Evolutionary conservation across 2,113 vertebrate species (phyloP), one percentile per base, ranked within the genome.

Genomic region (Dissostichus mawsoni): DNA sequence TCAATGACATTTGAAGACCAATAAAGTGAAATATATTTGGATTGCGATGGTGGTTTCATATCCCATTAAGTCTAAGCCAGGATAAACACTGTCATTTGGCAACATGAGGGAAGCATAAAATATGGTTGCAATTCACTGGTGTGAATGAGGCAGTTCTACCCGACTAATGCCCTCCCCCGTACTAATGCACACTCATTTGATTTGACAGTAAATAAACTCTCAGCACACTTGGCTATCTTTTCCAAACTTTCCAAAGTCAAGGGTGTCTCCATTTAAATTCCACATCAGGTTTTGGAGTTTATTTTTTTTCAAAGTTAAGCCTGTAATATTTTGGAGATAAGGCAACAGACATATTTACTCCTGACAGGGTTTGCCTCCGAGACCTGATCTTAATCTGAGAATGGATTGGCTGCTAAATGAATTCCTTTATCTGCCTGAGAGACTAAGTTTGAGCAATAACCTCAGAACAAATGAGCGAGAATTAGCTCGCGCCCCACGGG

Each of bases 361-460:
- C 83, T 45, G 80, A 78, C 77, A 10, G 80, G 59, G 53, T 59
- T 66, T 63, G 90, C 86, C 85, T 82, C 76, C 1, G 76, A 90
- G 87, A 89, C 81, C 70, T 81, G 92, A 94, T 92, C 74, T 50
- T 70, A 87, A 92, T 93, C 89, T 80, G 55, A 78, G 77, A 87
- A 88, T 65, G 87, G 84, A 90, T 86, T 81, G 82, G 77, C 73
- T 82, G 74, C 82, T 90, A 90, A 94, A 93, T 92, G 75, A 89
- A 89, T 92, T 89, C 76, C 73, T 92, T 90, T 91, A 90, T 94
- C 91, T 88, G 85, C 65, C 71, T 70, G 61, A 84, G 76, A 87
- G 82, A 82, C 68, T 23, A 61, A 83, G 76, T 87, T 87, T 88
- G 81, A 88, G 83, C 73, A 91, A 89, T 88, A 85, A 87, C 87